Percentiles rank a stretch among this genome's conserved stretches.
phyloP scores from a whole-genome alignment of 2,113 vertebrate species.

The Colistium nudipinnis region DNA sequence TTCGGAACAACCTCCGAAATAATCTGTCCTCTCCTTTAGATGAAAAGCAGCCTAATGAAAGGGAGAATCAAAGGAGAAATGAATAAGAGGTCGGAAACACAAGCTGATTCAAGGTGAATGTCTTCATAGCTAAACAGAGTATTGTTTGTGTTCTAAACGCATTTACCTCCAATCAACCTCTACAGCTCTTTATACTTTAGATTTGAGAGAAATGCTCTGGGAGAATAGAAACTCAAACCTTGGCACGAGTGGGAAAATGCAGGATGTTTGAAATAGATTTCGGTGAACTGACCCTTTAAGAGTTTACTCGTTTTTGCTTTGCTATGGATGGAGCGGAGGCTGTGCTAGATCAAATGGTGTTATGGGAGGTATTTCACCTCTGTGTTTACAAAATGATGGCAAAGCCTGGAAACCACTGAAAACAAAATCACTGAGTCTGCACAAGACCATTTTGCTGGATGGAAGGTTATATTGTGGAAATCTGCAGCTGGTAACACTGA shows the following conservation, averaged over 20 bases:
- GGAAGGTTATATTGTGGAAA: constrained; percentile 61
- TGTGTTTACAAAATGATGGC: not conserved
- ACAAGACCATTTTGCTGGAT: constrained; percentile 10
- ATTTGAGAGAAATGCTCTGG: not conserved
- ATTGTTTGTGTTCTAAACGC: no score
- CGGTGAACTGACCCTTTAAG: not conserved
- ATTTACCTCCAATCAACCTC: no score
- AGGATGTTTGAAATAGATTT: not conserved
- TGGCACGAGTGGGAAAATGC: no score
- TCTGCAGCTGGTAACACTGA: constrained; percentile 42
- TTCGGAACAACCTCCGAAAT: constrained; percentile 88
- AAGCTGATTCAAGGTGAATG: no score
- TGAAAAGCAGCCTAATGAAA: constrained; percentile 74
- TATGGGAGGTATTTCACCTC: not conserved
- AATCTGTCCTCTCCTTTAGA: constrained; percentile 87
- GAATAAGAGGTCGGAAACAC: not conserved
- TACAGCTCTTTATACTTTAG: no score
- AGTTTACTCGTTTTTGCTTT: constrained; percentile 20
- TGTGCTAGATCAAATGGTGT: not conserved
- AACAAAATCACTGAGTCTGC: not conserved
- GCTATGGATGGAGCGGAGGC: not conserved
- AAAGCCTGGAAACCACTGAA: constrained; percentile 20
- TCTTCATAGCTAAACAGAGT: no score
- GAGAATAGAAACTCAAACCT: no score
- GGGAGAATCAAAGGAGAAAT: not conserved